Base-by-base conservation (phyloP, 2,888 invertebrate genomes). In the Hypolimnas misippus region DNA sequence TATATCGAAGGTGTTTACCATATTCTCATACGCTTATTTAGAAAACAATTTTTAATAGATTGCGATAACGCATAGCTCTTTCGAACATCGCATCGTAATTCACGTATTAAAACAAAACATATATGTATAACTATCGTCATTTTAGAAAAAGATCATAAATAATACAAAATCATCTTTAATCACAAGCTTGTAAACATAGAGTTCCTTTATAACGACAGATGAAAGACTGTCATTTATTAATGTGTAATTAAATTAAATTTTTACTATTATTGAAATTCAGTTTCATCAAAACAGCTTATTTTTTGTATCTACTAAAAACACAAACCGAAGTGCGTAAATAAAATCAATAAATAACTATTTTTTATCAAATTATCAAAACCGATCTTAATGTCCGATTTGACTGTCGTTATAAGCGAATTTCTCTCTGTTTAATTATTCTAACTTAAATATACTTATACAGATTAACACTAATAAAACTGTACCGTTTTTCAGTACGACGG, bases 401-500 rank as follows among this genome's bases (percentile, higher is more conserved):
- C n/a, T n/a, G n/a, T n/a, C n/a, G 17, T 42, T 42, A 42, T 42
- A 42, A 42, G 3, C 38, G 38, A 38, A 14, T n/a, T n/a, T n/a
- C 3, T 19, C 16, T 17, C 1, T 5, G 17, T 16, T 1, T 42
- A 6, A 3, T 8, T 42, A 42, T 42, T 17, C 3, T 16, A 7
- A 40, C 7, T 16, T 38, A 14, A 10, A 17, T 42, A 10, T 8
- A 8, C 1, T 1, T 40, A 42, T 42, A 42, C 19, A n/a, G n/a
- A 42, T 42, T 17, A 42, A 42, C 17, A 17, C 17, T 42, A 42
- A 42, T 46, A 29, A 44, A 49, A 8, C 16, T 49, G 14, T 14
- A 49, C 7, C 14, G 87, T 46, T 67, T 79, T 81, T 62, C 89
- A 95, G 93, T 96, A 96, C 81, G 96, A 96, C 75, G 96, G 96